A percentile compares a stretch with the other conserved stretches of the same genome.
Evolutionary conservation across 2,797 vertebrate species (phyloP).

Genomic region (Antrozous pallidus): DNA sequence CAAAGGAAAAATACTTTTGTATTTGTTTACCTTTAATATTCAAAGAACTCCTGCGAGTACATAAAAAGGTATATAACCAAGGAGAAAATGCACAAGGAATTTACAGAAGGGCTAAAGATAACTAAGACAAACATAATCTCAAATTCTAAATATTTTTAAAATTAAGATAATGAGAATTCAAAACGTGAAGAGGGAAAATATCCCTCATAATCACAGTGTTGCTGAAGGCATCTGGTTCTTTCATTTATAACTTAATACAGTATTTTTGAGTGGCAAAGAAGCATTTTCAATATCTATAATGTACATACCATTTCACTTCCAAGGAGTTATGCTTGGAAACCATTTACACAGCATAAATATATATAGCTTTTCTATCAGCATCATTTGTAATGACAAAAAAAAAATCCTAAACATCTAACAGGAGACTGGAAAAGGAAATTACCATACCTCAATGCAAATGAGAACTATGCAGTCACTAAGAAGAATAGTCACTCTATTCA

Average conservation of each 20-base stretch:
- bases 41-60: not conserved
- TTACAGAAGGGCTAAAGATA: not conserved
- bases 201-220: not conserved
- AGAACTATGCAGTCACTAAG: not conserved
- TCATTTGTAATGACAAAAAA: not conserved
- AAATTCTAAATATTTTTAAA: not conserved
- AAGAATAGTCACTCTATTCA: not conserved
- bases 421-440: not conserved
- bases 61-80: not conserved
- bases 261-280: not conserved
- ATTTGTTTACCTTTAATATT: not conserved
- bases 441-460: not conserved
- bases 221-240: not conserved
- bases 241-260: not conserved
- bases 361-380: not conserved
- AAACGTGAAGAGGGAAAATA: not conserved
- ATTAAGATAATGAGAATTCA: not conserved
- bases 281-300: not conserved
- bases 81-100: not conserved
- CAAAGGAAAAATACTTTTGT: not conserved
- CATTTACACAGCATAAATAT: not conserved
- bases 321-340: not conserved
- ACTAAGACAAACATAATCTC: not conserved
- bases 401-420: not conserved
- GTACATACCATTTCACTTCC: not conserved